Evolutionary conservation across 2,113 vertebrate genomes (phyloP).

Genomic region (Holacanthus passer): DNA sequence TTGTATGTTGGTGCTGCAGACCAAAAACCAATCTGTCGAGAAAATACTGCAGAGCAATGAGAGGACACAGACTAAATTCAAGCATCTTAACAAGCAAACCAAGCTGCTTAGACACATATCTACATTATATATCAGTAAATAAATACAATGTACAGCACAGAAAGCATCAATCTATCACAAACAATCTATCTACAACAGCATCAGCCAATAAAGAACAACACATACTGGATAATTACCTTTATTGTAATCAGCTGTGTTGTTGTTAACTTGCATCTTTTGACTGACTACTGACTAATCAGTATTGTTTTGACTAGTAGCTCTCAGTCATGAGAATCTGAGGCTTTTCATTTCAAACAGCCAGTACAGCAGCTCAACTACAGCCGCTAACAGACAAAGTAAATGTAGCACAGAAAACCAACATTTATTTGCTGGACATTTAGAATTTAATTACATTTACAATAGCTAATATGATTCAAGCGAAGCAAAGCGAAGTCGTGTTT

Average conservation of each 20-base stretch:
- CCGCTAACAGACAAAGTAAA: not conserved
- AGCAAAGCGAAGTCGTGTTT: not conserved
- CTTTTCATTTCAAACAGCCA: not conserved
- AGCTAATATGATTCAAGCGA: not conserved
- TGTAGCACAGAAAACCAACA: not conserved
- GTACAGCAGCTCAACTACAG: not conserved
- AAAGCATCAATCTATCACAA: not conserved
- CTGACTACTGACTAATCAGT: conserved; percentile 28
- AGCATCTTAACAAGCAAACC: not conserved
- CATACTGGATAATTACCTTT: not conserved
- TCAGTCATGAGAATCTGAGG: not conserved
- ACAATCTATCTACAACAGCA: not conserved
- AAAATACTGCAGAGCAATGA: not conserved
- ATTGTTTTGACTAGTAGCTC: not conserved
- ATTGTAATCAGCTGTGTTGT: not conserved
- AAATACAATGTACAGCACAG: not conserved
- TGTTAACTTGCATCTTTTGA: no score
- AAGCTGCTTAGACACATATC: not conserved
- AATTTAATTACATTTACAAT: conserved; percentile 1
- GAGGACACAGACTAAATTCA: not conserved
- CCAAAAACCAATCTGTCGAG: not conserved
- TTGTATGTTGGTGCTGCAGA: no score
- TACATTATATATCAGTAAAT: not conserved
- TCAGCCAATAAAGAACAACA: conserved; percentile 2
- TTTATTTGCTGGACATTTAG: not conserved